Evolutionary conservation across 2,797 vertebrate species (phyloP).

Genomic region (Chaunax sp.): DNA sequence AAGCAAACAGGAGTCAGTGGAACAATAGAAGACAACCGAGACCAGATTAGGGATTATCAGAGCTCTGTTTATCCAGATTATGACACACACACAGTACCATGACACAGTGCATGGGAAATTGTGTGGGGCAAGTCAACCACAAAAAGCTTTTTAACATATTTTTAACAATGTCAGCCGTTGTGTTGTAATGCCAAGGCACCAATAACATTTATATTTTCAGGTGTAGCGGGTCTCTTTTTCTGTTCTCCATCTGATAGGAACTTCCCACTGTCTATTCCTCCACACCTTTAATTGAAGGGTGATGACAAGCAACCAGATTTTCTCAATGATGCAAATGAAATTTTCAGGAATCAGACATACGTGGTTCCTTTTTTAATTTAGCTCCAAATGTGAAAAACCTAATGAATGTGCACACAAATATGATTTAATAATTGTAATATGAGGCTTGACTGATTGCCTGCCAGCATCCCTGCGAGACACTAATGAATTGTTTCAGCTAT

Average conservation of each 20-base stretch:
- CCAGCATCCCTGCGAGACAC: constrained; percentile 36
- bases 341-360: constrained; percentile 43
- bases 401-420: constrained; percentile 55
- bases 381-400: constrained; percentile 34
- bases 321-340: constrained; percentile 53
- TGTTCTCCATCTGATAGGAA: constrained; percentile 22
- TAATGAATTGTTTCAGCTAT: constrained; percentile 60
- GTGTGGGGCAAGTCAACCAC: no score
- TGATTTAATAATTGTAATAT: constrained; percentile 58
- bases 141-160: no score
- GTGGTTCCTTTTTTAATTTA: constrained; percentile 46
- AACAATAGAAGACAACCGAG: no score
- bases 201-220: constrained; percentile 31
- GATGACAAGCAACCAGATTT: constrained; percentile 43
- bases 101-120: no score
- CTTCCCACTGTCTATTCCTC: constrained; percentile 11
- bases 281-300: constrained; percentile 48
- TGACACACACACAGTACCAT: no score
- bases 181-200: no score
- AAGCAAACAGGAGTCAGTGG: no score
- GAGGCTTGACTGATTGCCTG: constrained; percentile 66
- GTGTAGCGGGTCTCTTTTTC: constrained; percentile 10
- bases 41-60: no score
- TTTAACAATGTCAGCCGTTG: no score
- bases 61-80: no score